Conservation (phyloP, 2,797 vertebrate genomes). For the Huso huso region DNA sequence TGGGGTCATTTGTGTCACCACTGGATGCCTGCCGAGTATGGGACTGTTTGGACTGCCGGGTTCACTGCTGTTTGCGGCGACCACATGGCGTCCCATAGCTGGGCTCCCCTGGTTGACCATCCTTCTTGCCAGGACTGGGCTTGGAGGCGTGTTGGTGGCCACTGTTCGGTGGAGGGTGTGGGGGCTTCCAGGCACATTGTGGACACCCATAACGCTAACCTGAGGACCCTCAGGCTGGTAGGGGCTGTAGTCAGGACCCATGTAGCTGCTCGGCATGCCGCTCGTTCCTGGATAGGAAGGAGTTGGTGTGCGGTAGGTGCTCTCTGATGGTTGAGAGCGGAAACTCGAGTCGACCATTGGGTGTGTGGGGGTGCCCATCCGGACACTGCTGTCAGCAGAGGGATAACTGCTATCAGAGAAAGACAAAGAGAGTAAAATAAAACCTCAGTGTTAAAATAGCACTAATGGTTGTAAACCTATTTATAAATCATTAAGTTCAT, state of each 20-base stretch:
- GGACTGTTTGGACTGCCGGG: conserved; percentile 58
- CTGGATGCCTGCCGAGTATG: conserved; percentile 61
- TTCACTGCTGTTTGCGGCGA: conserved; percentile 45
- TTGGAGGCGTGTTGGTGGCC: conserved; percentile 76
- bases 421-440: not conserved
- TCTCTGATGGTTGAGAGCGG: conserved; percentile 64
- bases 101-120: conserved; percentile 52
- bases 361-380: conserved; percentile 60
- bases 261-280: conserved; percentile 34
- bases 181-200: conserved; percentile 55
- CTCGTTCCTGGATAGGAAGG: conserved; percentile 35
- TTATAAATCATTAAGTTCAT: not conserved
- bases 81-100: conserved; percentile 40
- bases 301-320: conserved; percentile 38
- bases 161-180: conserved; percentile 41
- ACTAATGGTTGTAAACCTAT: not conserved
- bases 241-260: conserved; percentile 44
- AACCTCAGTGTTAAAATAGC: not conserved
- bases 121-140: conserved; percentile 17
- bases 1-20: conserved; percentile 48
- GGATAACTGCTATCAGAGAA: conserved; percentile 54
- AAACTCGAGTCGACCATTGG: conserved; percentile 63
- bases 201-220: conserved; percentile 49
- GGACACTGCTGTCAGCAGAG: conserved; percentile 58
- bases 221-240: conserved; percentile 50